These are phyloP conservation scores for Porites divaricata DNA, from an alignment of 92 coral and sea anemone genomes.

Conservation along the genomic window DNA sequence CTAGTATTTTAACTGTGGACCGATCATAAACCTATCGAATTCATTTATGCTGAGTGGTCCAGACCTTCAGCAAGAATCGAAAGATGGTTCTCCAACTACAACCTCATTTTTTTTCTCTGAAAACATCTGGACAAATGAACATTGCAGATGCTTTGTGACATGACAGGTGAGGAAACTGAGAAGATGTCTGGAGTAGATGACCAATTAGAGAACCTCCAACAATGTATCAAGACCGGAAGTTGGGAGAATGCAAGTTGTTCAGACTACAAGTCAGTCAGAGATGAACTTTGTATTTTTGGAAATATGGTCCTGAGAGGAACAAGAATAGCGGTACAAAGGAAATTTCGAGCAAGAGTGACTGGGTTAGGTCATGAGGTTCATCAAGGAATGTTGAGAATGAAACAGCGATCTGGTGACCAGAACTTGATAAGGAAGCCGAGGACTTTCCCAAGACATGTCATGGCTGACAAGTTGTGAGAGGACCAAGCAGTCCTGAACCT, in stretches of 20 bases:
- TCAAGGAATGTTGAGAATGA: not conserved
- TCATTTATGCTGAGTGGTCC: slow-evolving; percentile 30
- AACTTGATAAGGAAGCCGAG: too few species aligned
- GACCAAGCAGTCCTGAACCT: slow-evolving; percentile 44
- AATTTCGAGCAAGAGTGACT: not conserved
- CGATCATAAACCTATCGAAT: slow-evolving; percentile 43
- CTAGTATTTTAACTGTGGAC: slow-evolving; percentile 33
- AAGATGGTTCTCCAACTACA: slow-evolving; percentile 14
- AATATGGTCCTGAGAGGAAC: slow-evolving; percentile 8
- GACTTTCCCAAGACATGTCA: not conserved
- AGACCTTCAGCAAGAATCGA: slow-evolving; percentile 39
- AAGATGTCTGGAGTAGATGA: slow-evolving; percentile 31
- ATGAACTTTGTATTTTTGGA: slow-evolving; percentile 9
- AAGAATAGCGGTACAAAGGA: not conserved
- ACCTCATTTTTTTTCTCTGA: too few species aligned
- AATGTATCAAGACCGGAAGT: slow-evolving; percentile 38
- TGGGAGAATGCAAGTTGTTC: slow-evolving; percentile 34
- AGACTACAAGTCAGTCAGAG: slow-evolving; percentile 1
- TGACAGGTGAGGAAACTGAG: slow-evolving; percentile 33
- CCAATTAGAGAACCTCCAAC: slow-evolving; percentile 32
- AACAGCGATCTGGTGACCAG: too few species aligned
- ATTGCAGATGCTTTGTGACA: slow-evolving; percentile 25
- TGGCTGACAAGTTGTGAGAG: not conserved
- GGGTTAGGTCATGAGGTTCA: not conserved
- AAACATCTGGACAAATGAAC: slow-evolving; percentile 18